phyloP scores from a whole-genome alignment of 2,888 invertebrate species.

The Omphaloscelis lunosa region DNA sequence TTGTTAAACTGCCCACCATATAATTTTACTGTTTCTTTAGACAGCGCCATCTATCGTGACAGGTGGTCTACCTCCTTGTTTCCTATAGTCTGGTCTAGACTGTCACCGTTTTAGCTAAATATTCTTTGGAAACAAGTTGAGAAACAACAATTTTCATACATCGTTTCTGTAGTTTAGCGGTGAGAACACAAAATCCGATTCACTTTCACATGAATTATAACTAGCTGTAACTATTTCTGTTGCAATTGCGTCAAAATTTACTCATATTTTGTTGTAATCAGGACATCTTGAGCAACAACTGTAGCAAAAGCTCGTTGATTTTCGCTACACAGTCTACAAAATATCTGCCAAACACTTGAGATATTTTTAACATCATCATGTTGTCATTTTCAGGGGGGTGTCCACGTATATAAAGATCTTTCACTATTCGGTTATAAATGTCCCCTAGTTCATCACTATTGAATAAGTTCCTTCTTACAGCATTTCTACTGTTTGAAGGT shows the following conservation, averaged over 20 bases:
- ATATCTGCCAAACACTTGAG: conserved; percentile 1
- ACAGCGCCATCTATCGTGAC: not conserved
- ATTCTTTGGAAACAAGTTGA: not conserved
- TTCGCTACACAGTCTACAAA: conserved; percentile 23
- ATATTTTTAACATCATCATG: conserved; percentile 13
- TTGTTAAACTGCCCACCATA: not conserved
- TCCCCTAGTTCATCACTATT: not conserved
- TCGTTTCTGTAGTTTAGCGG: not conserved
- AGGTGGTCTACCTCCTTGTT: not conserved
- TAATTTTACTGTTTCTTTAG: not conserved
- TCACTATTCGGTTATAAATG: conserved; percentile 3
- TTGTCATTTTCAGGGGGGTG: conserved; percentile 26
- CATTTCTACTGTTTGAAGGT: not conserved
- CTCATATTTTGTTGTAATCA: not conserved
- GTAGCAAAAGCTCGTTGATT: conserved; percentile 15
- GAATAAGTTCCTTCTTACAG: not conserved
- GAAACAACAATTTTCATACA: not conserved
- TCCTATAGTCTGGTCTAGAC: too few species aligned
- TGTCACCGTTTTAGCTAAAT: not conserved
- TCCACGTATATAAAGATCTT: not conserved
- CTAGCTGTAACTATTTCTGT: not conserved
- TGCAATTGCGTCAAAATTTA: not conserved
- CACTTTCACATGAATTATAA: not conserved
- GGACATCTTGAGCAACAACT: conserved; percentile 4
- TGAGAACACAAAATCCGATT: too few species aligned